A percentile compares a stretch with the other conserved stretches of the same genome.
phyloP scores from a whole-genome alignment of 2,888 invertebrate genomes.

The Fragum sueziense region DNA sequence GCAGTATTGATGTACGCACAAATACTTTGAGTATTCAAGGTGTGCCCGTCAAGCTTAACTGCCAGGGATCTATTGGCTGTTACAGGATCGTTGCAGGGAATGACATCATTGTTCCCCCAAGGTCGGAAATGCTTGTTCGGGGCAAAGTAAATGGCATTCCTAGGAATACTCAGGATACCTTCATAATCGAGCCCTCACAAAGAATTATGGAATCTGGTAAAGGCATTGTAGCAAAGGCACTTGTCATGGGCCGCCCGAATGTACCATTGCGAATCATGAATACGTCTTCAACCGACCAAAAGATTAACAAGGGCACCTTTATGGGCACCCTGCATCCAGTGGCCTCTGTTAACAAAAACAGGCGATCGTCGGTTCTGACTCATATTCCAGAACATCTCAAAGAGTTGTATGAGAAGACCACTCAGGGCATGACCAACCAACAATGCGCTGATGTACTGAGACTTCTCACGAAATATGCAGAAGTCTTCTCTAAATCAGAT shows the following conservation, averaged over 20 bases:
- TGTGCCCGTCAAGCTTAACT: no score
- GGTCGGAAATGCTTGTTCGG: neutral
- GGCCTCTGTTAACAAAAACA: neutral
- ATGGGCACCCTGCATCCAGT: neutral
- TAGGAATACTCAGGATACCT: no score
- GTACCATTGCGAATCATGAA: neutral
- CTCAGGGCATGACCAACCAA: neutral
- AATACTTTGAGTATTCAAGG: neutral
- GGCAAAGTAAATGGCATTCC: neutral
- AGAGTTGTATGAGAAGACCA: neutral
- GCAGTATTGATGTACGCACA: neutral
- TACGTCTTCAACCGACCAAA: neutral
- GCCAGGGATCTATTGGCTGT: neutral
- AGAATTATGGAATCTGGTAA: neutral
- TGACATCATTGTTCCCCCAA: neutral
- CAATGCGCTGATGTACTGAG: neutral
- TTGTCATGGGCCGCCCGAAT: neutral
- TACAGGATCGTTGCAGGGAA: neutral
- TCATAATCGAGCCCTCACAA: neutral
- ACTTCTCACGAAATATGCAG: conserved; percentile 15
- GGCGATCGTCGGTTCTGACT: no score
- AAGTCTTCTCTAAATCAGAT: no score
- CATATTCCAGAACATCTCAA: conserved; percentile 1
- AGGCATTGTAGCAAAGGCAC: neutral
- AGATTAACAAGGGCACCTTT: neutral